Evolutionary conservation across 2,797 vertebrate species (phyloP), one percentile per base, ranked within the genome.

Genomic region (Netta rufina): DNA sequence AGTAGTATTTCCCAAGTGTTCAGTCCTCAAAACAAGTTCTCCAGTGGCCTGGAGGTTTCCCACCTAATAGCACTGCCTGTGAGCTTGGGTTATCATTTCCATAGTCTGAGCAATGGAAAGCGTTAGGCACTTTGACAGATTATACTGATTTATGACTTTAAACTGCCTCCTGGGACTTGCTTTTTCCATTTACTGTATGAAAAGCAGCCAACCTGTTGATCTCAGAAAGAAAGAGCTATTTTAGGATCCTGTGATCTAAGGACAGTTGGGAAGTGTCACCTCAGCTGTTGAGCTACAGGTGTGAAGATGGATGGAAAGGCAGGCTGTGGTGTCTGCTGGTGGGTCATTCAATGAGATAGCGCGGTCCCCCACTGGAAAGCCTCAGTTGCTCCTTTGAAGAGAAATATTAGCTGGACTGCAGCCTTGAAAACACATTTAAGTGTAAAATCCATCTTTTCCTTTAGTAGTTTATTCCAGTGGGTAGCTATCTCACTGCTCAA

Each of bases 381-480:
- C 71, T 71, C 3, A 1, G 19, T 54, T 76, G 28, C 38, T 89
- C 3, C 47, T 82, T 58, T 76, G 84, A 72, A 30, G 72, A 87
- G 67, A 80, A 89, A 8, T 33, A 12, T 77, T 69, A 61, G 33
- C 61, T 94, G 57, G 49, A 49, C 36, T 1, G 0, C 49, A 61
- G 28, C 61, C 75, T 69, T 83, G 65, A 87, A 56, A 84, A 89
- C 47, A 18, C 30, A 30, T 75, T 49, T 0, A 69, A 76, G 47
- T 49, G 16, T 82, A 80, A 93, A 89, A 70, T 89, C 45, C 47
- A 13, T 56, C 45, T 78, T 83, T 80, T 82, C 61, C 28, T 53
- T 61, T 56, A 54, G 45, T 67, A 36, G 25, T 57, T 94, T 83
- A 45, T 93, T 80, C 65, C 47, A 49, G 57, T 62, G 54, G 27